Conservation (phyloP, 1,140 invertebrate genomes). For the Zaprionus inermis region DNA sequence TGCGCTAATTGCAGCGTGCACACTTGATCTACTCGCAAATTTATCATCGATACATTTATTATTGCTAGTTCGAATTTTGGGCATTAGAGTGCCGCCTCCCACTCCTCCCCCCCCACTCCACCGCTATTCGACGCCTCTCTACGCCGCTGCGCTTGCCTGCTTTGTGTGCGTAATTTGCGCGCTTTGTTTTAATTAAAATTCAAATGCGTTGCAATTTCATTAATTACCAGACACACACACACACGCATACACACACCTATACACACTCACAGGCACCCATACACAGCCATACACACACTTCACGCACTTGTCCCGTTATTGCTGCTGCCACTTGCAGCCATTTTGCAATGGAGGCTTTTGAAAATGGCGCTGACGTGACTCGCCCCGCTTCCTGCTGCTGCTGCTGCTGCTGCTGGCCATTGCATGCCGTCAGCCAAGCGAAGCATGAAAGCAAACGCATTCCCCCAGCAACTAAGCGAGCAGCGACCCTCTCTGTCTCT, state of each 20-base stretch:
- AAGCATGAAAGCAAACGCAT: constrained; percentile 80
- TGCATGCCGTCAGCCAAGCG: constrained; percentile 71
- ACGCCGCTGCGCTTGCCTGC: background rate
- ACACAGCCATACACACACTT: constrained; percentile 22
- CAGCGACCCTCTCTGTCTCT: background rate
- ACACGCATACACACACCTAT: constrained; percentile 23
- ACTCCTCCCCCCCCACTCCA: background rate
- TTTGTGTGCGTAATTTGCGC: constrained; percentile 69
- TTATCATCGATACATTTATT: constrained; percentile 1
- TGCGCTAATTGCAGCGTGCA: background rate
- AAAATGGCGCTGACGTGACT: constrained; percentile 76
- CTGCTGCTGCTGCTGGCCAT: constrained; percentile 55
- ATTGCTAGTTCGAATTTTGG: background rate
- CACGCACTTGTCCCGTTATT: constrained; percentile 32
- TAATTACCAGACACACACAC: constrained; percentile 73
- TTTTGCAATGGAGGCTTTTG: constrained; percentile 72
- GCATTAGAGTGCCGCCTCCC: background rate
- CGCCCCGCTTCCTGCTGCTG: constrained; percentile 13
- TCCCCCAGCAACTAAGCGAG: constrained; percentile 63
- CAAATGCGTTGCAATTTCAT: constrained; percentile 82
- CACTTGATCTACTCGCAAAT: background rate
- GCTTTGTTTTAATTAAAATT: constrained; percentile 83
- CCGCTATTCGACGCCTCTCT: background rate
- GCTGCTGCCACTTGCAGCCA: constrained; percentile 71
- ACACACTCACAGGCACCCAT: constrained; percentile 13